These are phyloP conservation scores for Lepus timidus DNA, from an alignment of 2,113 vertebrate genomes.

Conservation along the genomic window DNA sequence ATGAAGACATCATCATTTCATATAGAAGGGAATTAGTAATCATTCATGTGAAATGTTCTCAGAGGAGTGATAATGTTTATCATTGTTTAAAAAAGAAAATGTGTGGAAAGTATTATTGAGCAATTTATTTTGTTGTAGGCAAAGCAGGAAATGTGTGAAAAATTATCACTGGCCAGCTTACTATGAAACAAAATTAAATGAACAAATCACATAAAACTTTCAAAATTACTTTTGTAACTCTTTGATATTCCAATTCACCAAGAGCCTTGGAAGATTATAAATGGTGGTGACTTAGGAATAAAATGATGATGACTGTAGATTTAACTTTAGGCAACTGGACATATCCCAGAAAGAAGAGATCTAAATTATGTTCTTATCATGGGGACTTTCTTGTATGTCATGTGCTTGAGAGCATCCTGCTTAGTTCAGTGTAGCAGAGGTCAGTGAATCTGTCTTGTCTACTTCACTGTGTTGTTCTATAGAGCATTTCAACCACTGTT, in stretches of 20 bases:
- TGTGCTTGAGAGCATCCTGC: not conserved
- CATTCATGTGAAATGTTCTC: not conserved
- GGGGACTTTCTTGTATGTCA: not conserved
- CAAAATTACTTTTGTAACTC: not conserved
- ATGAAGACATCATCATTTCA: not conserved
- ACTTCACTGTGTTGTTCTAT: not conserved
- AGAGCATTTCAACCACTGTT: not conserved
- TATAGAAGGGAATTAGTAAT: not conserved
- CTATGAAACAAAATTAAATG: constrained; percentile 12
- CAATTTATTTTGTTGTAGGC: not conserved
- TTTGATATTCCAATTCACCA: not conserved
- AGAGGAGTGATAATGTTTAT: not conserved
- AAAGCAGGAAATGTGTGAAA: not conserved
- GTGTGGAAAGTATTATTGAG: too few relatives aligned
- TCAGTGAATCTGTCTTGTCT: not conserved
- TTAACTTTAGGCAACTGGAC: not conserved
- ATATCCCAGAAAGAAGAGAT: not conserved
- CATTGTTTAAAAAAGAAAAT: too few relatives aligned
- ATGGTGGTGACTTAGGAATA: not conserved
- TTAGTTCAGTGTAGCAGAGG: not conserved
- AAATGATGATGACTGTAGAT: not conserved
- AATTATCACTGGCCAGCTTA: not conserved
- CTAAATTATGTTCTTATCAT: not conserved
- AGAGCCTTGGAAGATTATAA: not conserved
- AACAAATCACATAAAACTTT: constrained; percentile 8